Conservation (phyloP, 2,888 invertebrate genomes). For the Dascillus cervinus region DNA sequence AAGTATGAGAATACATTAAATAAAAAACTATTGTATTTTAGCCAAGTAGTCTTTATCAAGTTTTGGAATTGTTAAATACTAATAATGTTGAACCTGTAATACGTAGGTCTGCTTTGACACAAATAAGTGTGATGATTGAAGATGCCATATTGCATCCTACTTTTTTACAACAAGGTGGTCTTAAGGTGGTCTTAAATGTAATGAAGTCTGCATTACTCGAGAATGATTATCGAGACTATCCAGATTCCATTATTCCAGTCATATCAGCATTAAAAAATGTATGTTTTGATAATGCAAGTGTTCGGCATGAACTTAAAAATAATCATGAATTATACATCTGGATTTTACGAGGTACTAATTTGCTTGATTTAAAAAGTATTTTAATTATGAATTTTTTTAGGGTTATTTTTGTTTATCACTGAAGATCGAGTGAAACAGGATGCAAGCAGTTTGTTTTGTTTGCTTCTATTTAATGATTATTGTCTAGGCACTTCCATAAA, state of each 20-base stretch:
- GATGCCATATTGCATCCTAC: slow-evolving; percentile 53
- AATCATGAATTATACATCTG: slow-evolving; percentile 41
- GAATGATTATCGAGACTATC: slow-evolving; percentile 44
- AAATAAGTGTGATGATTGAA: slow-evolving; percentile 59
- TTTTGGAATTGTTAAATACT: slow-evolving; percentile 38
- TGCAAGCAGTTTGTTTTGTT: slow-evolving; percentile 43
- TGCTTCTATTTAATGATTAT: slow-evolving; percentile 45
- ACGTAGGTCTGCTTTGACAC: slow-evolving; percentile 58
- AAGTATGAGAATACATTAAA: background rate
- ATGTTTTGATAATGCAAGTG: slow-evolving; percentile 47
- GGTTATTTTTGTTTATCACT: slow-evolving; percentile 47
- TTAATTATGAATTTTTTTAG: slow-evolving; percentile 27
- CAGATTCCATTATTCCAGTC: slow-evolving; percentile 47
- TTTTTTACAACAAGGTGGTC: slow-evolving; percentile 52
- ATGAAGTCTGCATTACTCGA: slow-evolving; percentile 43
- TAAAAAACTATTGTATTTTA: slow-evolving; percentile 31
- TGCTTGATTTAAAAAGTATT: slow-evolving; percentile 1
- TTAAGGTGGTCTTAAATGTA: slow-evolving; percentile 45
- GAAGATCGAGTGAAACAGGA: slow-evolving; percentile 47
- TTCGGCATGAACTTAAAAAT: slow-evolving; percentile 51
- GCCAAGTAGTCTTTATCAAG: slow-evolving; percentile 44
- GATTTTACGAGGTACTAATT: slow-evolving; percentile 43
- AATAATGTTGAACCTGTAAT: slow-evolving; percentile 54
- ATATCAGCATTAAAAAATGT: slow-evolving; percentile 44
- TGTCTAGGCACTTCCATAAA: slow-evolving; percentile 35